Evolutionary conservation across 2,888 invertebrate species (phyloP), one percentile per base, ranked within the genome.

Genomic region (Listrodromus nycthemerus): DNA sequence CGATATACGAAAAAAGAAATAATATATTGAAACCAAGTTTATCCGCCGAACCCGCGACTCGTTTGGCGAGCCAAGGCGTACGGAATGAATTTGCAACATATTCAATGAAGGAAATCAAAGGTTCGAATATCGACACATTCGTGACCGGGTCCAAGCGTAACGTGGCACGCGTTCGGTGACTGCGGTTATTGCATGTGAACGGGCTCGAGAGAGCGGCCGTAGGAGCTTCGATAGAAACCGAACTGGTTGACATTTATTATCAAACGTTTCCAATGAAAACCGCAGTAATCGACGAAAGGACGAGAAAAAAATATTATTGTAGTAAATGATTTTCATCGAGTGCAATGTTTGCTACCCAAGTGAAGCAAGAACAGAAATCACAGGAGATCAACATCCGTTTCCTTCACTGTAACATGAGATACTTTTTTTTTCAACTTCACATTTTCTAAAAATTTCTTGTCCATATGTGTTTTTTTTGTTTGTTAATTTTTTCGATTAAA

Each of bases 181-280:
- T 27, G 78, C 61, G 66, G 50, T 78, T 63, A 52, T 30, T 10
- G 30, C 7, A 61, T 74, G 50, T 55, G 82, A 78, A 21, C 58
- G 48, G 78, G 73, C 78, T 63, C 67, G 69, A 33, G 48, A 45
- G 33, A 67, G 45, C 30, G 16, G 48, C 69, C 6, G n/a, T 55
- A 13, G 27, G 55, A 45, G 45, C 37, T 55, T 55, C 55, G 41
- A 19, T 37, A 13, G 52, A 8, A 52, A 21, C 19, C 66, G 37
- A 82, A 82, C 73, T 73, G 77, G 77, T 82, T 82, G 61, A 77
- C 67, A 82, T 73, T 67, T 30, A 73, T 73, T 77, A 66, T 61
- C 52, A 33, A 63, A 73, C 52, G 66, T 66, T 71, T n/a, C 58
- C 63, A 66, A 82, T 71, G 55, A 71, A 71, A 71, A 70, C 52